Evolutionary conservation across 1,140 invertebrate genomes (phyloP).

Genomic region (Neotoxoptera formosana): DNA sequence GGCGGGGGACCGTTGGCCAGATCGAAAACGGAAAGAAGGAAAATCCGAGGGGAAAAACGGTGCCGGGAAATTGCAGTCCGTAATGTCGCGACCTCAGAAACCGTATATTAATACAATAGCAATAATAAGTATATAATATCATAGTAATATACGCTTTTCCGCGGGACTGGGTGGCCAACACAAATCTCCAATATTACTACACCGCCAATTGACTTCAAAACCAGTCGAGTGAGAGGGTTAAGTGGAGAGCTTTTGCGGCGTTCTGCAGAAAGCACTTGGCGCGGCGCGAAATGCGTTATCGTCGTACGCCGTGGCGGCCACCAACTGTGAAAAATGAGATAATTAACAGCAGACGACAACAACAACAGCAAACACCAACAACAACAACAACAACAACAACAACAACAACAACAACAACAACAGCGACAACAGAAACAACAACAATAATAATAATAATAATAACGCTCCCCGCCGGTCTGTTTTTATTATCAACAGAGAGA

Average conservation of each 20-base stretch:
- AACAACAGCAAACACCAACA: no score
- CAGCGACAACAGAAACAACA: not conserved
- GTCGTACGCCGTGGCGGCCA: no score
- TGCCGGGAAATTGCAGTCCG: no score
- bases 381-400: not conserved
- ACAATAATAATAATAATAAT: not conserved
- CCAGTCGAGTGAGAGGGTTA: not conserved
- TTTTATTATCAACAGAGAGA: conserved; percentile 12
- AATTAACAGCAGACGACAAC: not conserved
- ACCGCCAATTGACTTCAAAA: not conserved
- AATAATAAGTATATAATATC: not conserved
- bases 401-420: not conserved
- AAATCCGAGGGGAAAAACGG: not conserved
- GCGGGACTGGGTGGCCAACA: not conserved
- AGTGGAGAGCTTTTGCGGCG: not conserved
- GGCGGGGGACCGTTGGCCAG: no score
- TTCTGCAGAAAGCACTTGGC: not conserved
- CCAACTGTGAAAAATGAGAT: not conserved
- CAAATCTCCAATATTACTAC: not conserved
- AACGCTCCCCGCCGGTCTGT: not conserved
- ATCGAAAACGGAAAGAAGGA: not conserved
- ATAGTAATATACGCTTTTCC: not conserved
- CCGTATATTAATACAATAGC: not conserved
- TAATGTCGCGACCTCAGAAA: not conserved
- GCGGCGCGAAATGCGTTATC: not conserved